phyloP scores from a whole-genome alignment of 2,888 invertebrate species.

The Stramonita haemastoma region DNA sequence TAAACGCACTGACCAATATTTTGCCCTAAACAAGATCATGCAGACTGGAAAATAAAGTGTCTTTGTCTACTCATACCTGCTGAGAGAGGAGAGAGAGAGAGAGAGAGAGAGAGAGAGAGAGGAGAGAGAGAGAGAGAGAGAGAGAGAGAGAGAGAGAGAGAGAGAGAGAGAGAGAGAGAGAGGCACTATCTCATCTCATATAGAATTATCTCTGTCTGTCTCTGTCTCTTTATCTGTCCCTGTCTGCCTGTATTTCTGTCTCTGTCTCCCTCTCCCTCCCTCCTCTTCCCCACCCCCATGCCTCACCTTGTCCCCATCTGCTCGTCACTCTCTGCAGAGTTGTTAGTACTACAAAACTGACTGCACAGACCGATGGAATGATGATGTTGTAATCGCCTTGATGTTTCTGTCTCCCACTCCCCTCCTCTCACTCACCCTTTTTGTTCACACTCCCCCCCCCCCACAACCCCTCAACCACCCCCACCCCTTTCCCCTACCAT shows the following conservation, averaged over 20 bases:
- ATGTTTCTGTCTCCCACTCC: not conserved
- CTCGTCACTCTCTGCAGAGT: not conserved
- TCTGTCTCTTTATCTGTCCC: too few species aligned
- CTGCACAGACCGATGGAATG: not conserved
- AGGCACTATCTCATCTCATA: not conserved
- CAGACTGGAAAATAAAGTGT: too few species aligned
- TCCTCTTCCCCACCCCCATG: not conserved
- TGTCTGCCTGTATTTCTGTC: not conserved
- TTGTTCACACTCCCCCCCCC: not conserved
- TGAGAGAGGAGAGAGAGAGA: too few species aligned
- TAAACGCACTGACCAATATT: too few species aligned
- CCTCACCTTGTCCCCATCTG: not conserved
- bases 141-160: conserved; percentile 23
- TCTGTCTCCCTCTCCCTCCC: not conserved
- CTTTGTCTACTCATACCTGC: too few species aligned
- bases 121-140: conserved; percentile 18
- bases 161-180: conserved; percentile 23
- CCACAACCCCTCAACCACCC: not conserved
- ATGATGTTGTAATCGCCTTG: conserved; percentile 8
- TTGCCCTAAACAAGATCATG: too few species aligned
- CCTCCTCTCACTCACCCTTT: not conserved
- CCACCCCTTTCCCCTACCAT: not conserved
- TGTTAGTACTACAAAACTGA: not conserved
- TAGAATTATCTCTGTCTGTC: too few species aligned
- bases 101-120: conserved; percentile 13